Evolutionary conservation across 2,113 vertebrate genomes (phyloP), one percentile per base, ranked within the genome.

Genomic region (Andinoacara biseriatus): DNA sequence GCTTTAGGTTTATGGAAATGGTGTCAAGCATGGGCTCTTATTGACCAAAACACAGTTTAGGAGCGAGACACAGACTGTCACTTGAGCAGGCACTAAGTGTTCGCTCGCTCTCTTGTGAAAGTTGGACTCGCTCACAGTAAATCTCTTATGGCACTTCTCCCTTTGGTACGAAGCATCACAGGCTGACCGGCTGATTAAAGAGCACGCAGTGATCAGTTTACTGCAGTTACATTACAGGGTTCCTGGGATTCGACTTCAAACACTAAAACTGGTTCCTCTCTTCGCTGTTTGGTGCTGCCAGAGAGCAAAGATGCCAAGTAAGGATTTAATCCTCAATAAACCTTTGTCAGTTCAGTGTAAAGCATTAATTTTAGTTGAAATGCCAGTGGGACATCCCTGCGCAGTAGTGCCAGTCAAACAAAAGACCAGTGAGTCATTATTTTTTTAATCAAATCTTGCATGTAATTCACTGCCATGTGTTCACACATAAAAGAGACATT

Each of bases 261-360:
- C 20, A n/a, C 59, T 58, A 74, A 57, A 75, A 75, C 56, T 38
- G 49, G 56, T 49, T 78, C 38, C 63, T 72, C 59, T 77, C 72
- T 10, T n/a, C 49, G 58, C 80, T 80, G n/a, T 87, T 58, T 74
- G 58, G 24, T 31, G 49, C 65, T 80, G 88, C 85, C 90, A 90
- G 67, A 62, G 80, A 69, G 63, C 69, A 86, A 76, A 87, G 78
- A 83, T 76, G 85, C 90, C 86, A 90, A 87, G 77, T 79, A 69
- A 76, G 89, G 88, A 82, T 83, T 85, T 83, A 81, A 87, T 87
- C 86, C 85, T 83, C 74, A 81, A 72, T 86, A 87, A 85, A 89
- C 65, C 74, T 69, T 86, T 81, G 74, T 92, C 83, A 86, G 74
- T 83, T 91, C 81, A 77, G 56, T 78, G 76, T 43, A 63, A 56